Conservation (phyloP, 1,140 invertebrate species). For the Bombus vancouverensis region DNA sequence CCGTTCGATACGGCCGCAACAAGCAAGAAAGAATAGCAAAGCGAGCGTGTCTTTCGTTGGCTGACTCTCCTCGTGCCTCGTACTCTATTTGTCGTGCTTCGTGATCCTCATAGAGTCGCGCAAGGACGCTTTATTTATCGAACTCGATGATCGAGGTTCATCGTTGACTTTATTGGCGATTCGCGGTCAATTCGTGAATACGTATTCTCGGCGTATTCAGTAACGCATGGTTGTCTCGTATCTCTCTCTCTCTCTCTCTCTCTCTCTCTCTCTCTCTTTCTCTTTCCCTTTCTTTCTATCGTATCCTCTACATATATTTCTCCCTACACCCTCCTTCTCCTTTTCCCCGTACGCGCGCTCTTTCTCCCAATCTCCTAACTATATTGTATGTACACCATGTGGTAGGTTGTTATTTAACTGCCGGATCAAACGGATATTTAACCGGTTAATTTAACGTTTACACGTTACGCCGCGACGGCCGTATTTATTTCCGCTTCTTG, state of each 20-base stretch:
- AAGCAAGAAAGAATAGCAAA: conserved; percentile 63
- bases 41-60: conserved; percentile 56
- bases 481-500: conserved; percentile 60
- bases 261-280: not conserved
- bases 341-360: not conserved
- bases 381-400: not conserved
- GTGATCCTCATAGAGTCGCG: conserved; percentile 21
- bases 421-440: conserved; percentile 55
- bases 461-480: conserved; percentile 58
- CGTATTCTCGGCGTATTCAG: not conserved
- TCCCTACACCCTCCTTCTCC: not conserved
- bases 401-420: conserved; percentile 54
- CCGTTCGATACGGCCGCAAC: conserved; percentile 60
- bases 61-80: conserved; percentile 36
- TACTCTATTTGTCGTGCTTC: conserved; percentile 50
- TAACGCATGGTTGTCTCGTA: not conserved
- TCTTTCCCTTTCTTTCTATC: not conserved
- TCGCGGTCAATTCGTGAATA: conserved; percentile 20
- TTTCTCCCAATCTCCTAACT: conserved; percentile 9
- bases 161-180: conserved; percentile 32
- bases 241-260: too few relatives aligned
- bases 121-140: conserved; percentile 65
- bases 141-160: conserved; percentile 49
- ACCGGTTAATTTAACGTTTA: conserved; percentile 65
- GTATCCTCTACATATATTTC: not conserved